Evolutionary conservation across 2,888 invertebrate species (phyloP).

Genomic region (Notodonta dromedarius): DNA sequence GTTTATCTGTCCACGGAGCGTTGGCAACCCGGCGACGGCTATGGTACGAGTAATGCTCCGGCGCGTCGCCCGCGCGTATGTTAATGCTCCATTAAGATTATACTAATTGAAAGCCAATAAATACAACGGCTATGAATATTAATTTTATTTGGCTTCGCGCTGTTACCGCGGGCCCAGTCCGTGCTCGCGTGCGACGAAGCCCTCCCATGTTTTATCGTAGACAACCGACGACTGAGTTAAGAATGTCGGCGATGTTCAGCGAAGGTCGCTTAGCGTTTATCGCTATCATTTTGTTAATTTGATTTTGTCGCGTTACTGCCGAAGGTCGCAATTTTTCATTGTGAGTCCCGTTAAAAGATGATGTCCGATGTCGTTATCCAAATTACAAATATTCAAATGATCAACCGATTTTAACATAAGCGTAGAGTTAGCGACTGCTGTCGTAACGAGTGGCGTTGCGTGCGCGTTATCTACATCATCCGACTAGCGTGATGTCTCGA

Average conservation of each 20-base stretch:
- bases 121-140: slow-evolving; percentile 84
- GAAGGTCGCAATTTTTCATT: slow-evolving; percentile 5
- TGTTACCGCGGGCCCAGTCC: slow-evolving; percentile 56
- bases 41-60: slow-evolving; percentile 66
- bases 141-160: slow-evolving; percentile 79
- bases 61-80: slow-evolving; percentile 77
- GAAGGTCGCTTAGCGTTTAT: slow-evolving; percentile 22
- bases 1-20: slow-evolving; percentile 7
- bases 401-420: neutral
- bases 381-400: slow-evolving; percentile 3
- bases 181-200: slow-evolving; percentile 66
- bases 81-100: slow-evolving; percentile 84
- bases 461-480: slow-evolving; percentile 34
- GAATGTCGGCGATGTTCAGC: slow-evolving; percentile 21
- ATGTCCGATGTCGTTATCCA: neutral
- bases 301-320: slow-evolving; percentile 2
- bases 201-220: slow-evolving; percentile 36
- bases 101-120: slow-evolving; percentile 85
- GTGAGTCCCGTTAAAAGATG: neutral
- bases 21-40: slow-evolving; percentile 63
- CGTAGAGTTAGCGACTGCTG: neutral
- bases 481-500: slow-evolving; percentile 61
- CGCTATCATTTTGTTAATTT: slow-evolving; percentile 1
- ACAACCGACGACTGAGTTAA: slow-evolving; percentile 18
- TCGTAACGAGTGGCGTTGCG: slow-evolving; percentile 16